Evolutionary conservation across 1,140 invertebrate species (phyloP).

Genomic region (Cotesia vestalis): DNA sequence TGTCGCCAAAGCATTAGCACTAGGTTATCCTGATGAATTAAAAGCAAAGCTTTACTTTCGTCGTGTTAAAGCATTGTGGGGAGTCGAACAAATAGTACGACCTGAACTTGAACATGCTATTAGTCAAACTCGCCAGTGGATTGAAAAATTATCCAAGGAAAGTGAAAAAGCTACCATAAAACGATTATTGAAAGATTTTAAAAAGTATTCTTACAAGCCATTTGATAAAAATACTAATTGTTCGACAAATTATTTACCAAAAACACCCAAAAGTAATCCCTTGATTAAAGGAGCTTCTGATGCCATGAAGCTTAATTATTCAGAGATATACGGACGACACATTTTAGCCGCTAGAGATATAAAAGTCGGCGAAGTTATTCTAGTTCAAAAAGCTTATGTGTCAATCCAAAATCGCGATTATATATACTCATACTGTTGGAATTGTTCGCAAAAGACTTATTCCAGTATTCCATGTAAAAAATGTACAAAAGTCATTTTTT

Average conservation of each 20-base stretch:
- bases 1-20: neutral
- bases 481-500: constrained; percentile 75
- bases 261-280: too few relatives aligned
- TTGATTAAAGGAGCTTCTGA: constrained; percentile 11
- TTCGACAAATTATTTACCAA: too few relatives aligned
- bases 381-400: constrained; percentile 79
- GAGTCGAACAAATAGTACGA: neutral
- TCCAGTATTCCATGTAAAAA: constrained; percentile 71
- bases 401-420: constrained; percentile 70
- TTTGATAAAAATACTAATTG: too few relatives aligned
- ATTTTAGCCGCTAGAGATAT: constrained; percentile 72
- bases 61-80: neutral
- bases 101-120: too few relatives aligned
- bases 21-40: constrained; percentile 19
- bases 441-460: constrained; percentile 73
- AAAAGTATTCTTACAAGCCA: too few relatives aligned
- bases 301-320: constrained; percentile 17
- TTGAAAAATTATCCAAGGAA: too few relatives aligned
- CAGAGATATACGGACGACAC: constrained; percentile 69
- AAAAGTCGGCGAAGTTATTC: constrained; percentile 76
- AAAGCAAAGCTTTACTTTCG: constrained; percentile 23
- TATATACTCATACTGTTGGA: constrained; percentile 76
- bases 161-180: too few relatives aligned
- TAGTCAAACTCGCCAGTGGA: too few relatives aligned
- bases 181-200: too few relatives aligned